These are phyloP conservation scores for Sepioteuthis lessoniana DNA, from an alignment of 2,888 invertebrate species.

Conservation along the genomic window DNA sequence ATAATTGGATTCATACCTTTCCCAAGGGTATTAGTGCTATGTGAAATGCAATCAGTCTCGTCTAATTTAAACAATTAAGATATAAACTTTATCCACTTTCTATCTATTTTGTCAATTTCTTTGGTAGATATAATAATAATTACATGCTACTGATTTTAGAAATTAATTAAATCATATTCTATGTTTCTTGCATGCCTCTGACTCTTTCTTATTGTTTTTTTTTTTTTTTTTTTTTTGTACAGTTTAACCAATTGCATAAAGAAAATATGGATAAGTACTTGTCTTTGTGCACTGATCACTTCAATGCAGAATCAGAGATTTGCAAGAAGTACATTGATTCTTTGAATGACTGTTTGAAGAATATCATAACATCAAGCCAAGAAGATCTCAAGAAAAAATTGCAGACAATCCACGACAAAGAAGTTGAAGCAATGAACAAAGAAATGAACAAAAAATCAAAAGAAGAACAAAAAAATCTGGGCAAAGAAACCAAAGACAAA, in stretches of 20 bases:
- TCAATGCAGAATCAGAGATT: slow-evolving; percentile 83
- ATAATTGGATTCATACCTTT: too few species aligned
- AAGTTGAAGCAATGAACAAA: slow-evolving; percentile 79
- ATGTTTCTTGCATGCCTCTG: too few species aligned
- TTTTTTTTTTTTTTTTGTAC: slow-evolving; percentile 43
- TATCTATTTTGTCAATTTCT: too few species aligned
- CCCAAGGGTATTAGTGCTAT: too few species aligned
- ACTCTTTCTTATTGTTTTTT: background rate
- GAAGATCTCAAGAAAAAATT: slow-evolving; percentile 76
- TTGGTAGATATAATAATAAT: too few species aligned
- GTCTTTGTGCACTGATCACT: slow-evolving; percentile 79
- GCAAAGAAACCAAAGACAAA: slow-evolving; percentile 90
- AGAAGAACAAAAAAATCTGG: slow-evolving; percentile 89
- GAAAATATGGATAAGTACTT: slow-evolving; percentile 71
- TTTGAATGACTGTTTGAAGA: slow-evolving; percentile 71
- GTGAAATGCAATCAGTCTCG: too few species aligned
- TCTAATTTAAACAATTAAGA: too few species aligned
- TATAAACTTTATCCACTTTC: too few species aligned
- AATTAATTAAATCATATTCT: too few species aligned
- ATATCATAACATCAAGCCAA: slow-evolving; percentile 64
- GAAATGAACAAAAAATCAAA: slow-evolving; percentile 87
- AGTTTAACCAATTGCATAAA: slow-evolving; percentile 73
- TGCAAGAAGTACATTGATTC: slow-evolving; percentile 89
- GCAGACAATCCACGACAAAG: slow-evolving; percentile 71
- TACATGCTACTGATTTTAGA: too few species aligned